phyloP scores from a whole-genome alignment of 1,140 invertebrate genomes.

The Drosophila guanche region DNA sequence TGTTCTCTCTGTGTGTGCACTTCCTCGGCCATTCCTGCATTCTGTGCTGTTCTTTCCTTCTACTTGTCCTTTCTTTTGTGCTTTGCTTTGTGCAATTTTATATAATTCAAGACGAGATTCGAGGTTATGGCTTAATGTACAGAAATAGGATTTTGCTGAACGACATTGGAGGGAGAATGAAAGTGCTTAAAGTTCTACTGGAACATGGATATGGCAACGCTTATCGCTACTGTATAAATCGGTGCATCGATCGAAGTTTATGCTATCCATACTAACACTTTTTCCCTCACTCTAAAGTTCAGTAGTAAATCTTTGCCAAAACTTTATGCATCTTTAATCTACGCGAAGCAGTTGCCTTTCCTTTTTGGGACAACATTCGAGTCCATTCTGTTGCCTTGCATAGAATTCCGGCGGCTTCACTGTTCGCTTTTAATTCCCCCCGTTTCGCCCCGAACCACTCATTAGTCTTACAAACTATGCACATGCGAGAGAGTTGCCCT shows the following conservation, averaged over 20 bases:
- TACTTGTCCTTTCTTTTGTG: conserved; percentile 9
- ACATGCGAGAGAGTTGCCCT: conserved; percentile 29
- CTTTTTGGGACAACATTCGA: not conserved
- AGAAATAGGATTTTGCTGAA: not conserved
- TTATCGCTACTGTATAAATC: no score
- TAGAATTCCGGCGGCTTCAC: conserved; percentile 8
- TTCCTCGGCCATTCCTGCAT: conserved; percentile 59
- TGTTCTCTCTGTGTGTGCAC: conserved; percentile 53
- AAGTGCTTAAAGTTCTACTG: no score
- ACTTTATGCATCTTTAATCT: no score
- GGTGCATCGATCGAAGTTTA: no score
- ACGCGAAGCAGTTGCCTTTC: no score
- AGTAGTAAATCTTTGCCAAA: no score
- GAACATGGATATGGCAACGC: no score
- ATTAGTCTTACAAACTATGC: conserved; percentile 51
- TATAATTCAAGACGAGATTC: conserved; percentile 6
- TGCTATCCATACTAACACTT: no score
- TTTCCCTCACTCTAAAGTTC: not conserved
- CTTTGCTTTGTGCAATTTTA: conserved; percentile 11
- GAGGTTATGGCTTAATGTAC: conserved; percentile 9
- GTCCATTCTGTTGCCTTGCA: no score
- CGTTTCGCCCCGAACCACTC: conserved; percentile 20
- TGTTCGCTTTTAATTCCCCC: conserved; percentile 35
- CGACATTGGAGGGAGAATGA: not conserved
- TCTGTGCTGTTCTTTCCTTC: not conserved